Evolutionary conservation across 2,797 vertebrate species (phyloP), one percentile per base, ranked within the genome.

Genomic region (Pelochelys cantorii): DNA sequence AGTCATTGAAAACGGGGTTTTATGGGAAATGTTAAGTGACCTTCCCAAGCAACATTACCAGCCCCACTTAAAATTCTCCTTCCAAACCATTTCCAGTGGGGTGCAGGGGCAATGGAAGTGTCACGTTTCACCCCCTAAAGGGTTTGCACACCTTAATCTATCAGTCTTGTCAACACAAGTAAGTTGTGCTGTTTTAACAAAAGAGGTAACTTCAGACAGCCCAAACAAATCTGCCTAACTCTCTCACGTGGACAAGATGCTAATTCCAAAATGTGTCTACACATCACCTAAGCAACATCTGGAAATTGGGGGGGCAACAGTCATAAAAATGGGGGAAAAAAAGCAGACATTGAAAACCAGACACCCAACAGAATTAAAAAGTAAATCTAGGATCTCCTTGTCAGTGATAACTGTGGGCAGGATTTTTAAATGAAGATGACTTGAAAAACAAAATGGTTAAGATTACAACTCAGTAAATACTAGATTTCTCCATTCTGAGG

Each of bases 101-200:
- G 42, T 71, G 37, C 31, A 71, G 37, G 20, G 10, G 2, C 52
- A 34, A 60, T 57, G 15, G 53, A n/a, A 7, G 77, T 1, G 23
- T 5, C 79, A 5, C 83, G 79, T 3, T 83, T 77, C 4, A 84
- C 54, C 23, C 23, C 62, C n/a, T 0, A 7, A 0, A 1, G 29
- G 25, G 25, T 53, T 13, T 74, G 22, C 74, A 77, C 15, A 27
- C 27, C 22, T 59, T 79, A 52, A 74, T 62, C 27, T 57, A 1
- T 55, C 7, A 56, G 7, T 42, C 80, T 79, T 57, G 37, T 74
- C 57, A 52, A n/a, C 25, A 48, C 14, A 12, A 56, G 37, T 78
- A 85, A 84, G 13, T 53, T 1, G 18, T 79, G 71, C 11, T 31
- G 52, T 53, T 85, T 52, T 42, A 71, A 79, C 60, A 13, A 83